Conservation (phyloP, 2,113 vertebrate genomes). For the Cettia cetti region DNA sequence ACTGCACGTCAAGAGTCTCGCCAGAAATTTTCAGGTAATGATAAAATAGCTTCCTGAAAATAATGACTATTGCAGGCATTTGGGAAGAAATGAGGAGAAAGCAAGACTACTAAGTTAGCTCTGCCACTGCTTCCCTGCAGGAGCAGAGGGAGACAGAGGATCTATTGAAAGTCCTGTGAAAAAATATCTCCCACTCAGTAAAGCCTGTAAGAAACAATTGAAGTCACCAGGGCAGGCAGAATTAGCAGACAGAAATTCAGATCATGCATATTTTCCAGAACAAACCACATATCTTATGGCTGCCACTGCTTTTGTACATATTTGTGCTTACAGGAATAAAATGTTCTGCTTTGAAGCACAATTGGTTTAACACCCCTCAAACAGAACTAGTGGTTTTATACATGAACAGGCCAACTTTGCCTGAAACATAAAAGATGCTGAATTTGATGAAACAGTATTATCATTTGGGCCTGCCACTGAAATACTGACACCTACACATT, state of each 20-base stretch:
- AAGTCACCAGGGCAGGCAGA: not conserved
- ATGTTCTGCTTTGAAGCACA: not conserved
- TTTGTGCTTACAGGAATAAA: not conserved
- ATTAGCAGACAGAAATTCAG: not conserved
- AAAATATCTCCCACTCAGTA: not conserved
- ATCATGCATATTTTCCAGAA: not conserved
- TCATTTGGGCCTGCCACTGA: not conserved
- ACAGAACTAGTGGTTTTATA: not conserved
- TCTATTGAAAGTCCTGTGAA: not conserved
- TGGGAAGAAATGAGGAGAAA: not conserved
- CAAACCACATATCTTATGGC: not conserved
- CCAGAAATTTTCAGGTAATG: not conserved
- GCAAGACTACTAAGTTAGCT: not conserved
- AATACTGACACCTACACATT: not conserved
- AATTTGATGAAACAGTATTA: not conserved
- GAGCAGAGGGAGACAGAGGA: not conserved
- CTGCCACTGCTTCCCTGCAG: not conserved
- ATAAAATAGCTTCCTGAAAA: not conserved
- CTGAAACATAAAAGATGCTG: not conserved
- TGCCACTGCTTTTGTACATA: not conserved
- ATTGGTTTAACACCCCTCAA: not conserved
- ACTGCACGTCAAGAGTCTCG: not conserved
- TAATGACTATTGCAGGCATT: not conserved
- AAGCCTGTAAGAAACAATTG: not conserved
- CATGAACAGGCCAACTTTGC: not conserved